A percentile compares a stretch with the other conserved stretches of the same genome.
Conservation (phyloP, 2,888 invertebrate genomes). For the Metalampra italica region DNA sequence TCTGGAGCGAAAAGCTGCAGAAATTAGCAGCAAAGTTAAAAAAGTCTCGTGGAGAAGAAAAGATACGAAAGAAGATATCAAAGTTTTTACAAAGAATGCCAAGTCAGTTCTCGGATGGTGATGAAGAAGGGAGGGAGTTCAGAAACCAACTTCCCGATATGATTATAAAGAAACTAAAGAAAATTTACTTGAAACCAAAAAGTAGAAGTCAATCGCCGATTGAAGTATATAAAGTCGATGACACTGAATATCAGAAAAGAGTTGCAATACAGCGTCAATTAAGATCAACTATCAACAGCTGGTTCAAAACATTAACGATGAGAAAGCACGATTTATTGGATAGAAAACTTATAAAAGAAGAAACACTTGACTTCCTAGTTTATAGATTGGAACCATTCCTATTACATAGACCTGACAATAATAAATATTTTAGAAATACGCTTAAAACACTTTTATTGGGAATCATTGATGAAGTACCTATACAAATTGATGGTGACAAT, state of each 20-base stretch:
- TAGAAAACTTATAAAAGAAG: slow-evolving; percentile 10
- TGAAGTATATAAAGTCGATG: slow-evolving; percentile 6
- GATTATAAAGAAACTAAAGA: slow-evolving; percentile 19
- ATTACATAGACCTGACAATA: slow-evolving; percentile 8
- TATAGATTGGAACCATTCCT: slow-evolving; percentile 15
- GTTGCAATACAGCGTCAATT: background rate
- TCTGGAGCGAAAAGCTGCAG: slow-evolving; percentile 22
- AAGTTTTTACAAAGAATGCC: slow-evolving; percentile 22
- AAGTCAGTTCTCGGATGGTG: slow-evolving; percentile 15
- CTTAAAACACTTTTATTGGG: slow-evolving; percentile 10
- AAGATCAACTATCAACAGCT: slow-evolving; percentile 10
- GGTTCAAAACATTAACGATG: slow-evolving; percentile 15
- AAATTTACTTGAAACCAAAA: slow-evolving; percentile 4
- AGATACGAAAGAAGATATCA: slow-evolving; percentile 23
- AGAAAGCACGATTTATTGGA: slow-evolving; percentile 13
- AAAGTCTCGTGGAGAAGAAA: slow-evolving; percentile 26
- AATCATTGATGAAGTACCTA: slow-evolving; percentile 16
- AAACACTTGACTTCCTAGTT: slow-evolving; percentile 11
- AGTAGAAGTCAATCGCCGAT: background rate
- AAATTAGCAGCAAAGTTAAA: slow-evolving; percentile 22
- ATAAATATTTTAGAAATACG: slow-evolving; percentile 8
- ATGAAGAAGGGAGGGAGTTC: slow-evolving; percentile 18
- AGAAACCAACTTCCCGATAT: slow-evolving; percentile 21
- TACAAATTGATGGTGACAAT: slow-evolving; percentile 9
- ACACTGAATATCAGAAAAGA: slow-evolving; percentile 2